Percentiles rank a stretch among this genome's conserved stretches.
These are phyloP conservation scores for Campylomormyrus tamandua DNA, from an alignment of 2,113 vertebrate species.

Conservation along the genomic window DNA sequence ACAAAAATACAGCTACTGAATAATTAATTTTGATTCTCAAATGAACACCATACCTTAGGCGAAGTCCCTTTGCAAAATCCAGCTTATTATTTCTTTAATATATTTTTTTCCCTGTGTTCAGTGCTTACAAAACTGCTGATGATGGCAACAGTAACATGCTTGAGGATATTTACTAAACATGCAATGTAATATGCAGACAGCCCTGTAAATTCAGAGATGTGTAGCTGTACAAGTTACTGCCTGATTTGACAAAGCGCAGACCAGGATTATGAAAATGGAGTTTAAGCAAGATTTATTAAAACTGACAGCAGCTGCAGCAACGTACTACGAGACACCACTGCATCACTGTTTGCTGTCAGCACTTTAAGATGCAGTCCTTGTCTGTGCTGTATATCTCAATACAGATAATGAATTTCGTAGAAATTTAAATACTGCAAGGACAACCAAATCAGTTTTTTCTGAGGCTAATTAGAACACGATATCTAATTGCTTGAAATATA, in stretches of 20 bases:
- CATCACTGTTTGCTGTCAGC: not conserved
- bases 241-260: not conserved
- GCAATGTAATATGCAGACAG: not conserved
- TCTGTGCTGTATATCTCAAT: not conserved
- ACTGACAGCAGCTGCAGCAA: not conserved
- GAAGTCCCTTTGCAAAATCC: not conserved
- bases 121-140: not conserved
- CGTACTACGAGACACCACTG: not conserved
- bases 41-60: not conserved
- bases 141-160: not conserved
- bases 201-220: not conserved
- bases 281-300: constrained; percentile 1
- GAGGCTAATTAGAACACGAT: not conserved
- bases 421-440: not conserved
- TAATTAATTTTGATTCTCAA: not conserved
- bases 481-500: not conserved
- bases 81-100: not conserved
- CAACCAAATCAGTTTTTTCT: not conserved
- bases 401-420: not conserved
- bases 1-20: not conserved
- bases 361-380: not conserved
- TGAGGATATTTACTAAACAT: not conserved
- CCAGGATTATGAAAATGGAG: constrained; percentile 4
- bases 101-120: not conserved
- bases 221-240: not conserved